Base-by-base conservation (phyloP, 2,888 invertebrate species). In the Drosophila histrio region DNA sequence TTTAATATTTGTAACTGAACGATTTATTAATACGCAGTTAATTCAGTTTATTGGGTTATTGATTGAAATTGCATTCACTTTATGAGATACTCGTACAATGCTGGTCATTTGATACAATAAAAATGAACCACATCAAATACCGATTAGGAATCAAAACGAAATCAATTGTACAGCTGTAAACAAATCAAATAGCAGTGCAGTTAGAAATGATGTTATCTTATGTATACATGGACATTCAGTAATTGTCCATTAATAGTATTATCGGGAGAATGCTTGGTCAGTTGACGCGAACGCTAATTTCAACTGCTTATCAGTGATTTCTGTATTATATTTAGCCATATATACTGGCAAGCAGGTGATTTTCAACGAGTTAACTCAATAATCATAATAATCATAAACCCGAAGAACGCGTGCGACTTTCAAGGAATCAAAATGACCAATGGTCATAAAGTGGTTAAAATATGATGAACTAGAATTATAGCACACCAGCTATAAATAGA, bases 401-500 rank as follows among this genome's bases (percentile, higher is more conserved):
- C 59, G 64, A 57, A 56, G 36, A 72, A 57, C 56, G 19, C 65
- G 47, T 73, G 62, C 59, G 24, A 17, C 26, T 17, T 38, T 63
- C 59, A 13, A 24, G 5, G 65, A 70, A 66, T 77, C 65, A 24
- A 24, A 77, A 41, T 77, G 70, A 46, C 58, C 70, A 70, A 53
- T 61, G 24, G 19, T n/a, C 15, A 52, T 60, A 53, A 53, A 28
- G 3, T 15, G 46, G 46, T 39, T 41, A 43, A 44, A 52, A 43
- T 21, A 30, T 43, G 8, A 46, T 38, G 5, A 53, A 41, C n/a
- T 43, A 43, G 5, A 53, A 41, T 11, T 43, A 43, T 47, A 5
- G 52, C n/a, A 72, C 87, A 80, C 26, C 8, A 4, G 28, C 53
- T 87, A 87, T 71, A 60, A 53, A 67, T 78, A 67, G 79, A 50